Evolutionary conservation across 2,797 vertebrate species (phyloP), one percentile per base, ranked within the genome.

Genomic region (Anguilla pacifica): DNA sequence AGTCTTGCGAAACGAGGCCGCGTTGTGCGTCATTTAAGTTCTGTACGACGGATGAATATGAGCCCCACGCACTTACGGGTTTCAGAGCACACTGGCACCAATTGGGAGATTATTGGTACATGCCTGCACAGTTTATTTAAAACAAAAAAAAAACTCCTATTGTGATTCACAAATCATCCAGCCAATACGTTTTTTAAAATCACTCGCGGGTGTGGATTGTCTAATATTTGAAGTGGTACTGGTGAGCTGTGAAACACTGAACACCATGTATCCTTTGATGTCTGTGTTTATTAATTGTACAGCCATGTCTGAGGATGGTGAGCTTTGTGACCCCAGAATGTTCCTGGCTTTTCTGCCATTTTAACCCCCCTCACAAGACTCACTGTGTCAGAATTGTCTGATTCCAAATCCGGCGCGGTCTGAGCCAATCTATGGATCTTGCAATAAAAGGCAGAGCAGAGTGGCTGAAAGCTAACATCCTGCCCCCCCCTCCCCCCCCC

Each of bases 1-100:
- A 97, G 97, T 96, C 90, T 86, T 86, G 11, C 35, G 31, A 49
- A 51, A 84, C 19, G 77, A 35, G 19, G 7, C 39, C 3, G 64
- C 3, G 64, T 25, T 39, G 28, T 39, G 70, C 6, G 1, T 28
- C 64, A 10, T 67, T 9, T 5, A 3, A n/a, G n/a, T 6, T 1
- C 61, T 67, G 22, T 19, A 13, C 22, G 61, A 67, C 7, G n/a
- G n/a, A 22, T 3, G 59, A 61, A 25, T 5, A 17, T 2, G 22
- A 67, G 61, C 22, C n/a, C 11, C 3, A 2, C 55, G 15, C 15
- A 57, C 15, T 2, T 15, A 2, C 15, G 55, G 13, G 55, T 57
- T 57, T 57, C 55, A 17, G 55, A 17, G 55, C 11, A 15, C 15
- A 19, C 55, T 57, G 55, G 55, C 55, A 57, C 11, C 11, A 17